phyloP scores from a whole-genome alignment of 2,113 vertebrate species.

The Eublepharis macularius region DNA sequence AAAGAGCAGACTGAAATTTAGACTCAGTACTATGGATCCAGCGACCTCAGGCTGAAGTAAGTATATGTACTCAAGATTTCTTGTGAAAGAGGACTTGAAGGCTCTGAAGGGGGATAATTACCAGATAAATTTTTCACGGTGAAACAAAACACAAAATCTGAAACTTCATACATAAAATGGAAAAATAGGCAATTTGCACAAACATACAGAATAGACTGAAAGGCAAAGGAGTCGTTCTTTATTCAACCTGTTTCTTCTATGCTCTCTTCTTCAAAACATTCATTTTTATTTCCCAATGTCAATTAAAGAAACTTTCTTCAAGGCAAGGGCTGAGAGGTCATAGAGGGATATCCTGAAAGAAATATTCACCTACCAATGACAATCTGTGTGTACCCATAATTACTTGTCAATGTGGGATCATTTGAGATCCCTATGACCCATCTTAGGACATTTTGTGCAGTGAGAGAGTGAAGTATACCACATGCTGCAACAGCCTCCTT shows the following conservation, averaged over 20 bases:
- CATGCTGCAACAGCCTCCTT: not conserved
- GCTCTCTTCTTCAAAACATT: not conserved
- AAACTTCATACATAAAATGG: not conserved
- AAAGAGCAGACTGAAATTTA: not conserved
- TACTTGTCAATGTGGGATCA: not conserved
- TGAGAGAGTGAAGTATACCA: not conserved
- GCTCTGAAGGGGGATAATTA: too few species aligned
- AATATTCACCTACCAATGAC: not conserved
- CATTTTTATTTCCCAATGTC: not conserved
- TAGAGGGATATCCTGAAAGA: not conserved
- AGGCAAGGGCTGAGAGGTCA: constrained; percentile 1
- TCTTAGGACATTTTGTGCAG: constrained; percentile 22
- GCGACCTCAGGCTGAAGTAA: not conserved
- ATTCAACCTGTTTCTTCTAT: not conserved
- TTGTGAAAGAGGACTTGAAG: too few species aligned
- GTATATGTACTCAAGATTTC: not conserved
- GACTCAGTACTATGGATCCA: not conserved
- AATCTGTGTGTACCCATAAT: constrained; percentile 1
- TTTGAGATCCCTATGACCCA: constrained; percentile 1
- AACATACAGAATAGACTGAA: not conserved
- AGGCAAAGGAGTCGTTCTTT: not conserved
- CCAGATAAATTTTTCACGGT: not conserved
- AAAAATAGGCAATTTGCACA: not conserved
- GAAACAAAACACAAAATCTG: not conserved
- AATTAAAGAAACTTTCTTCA: not conserved